Evolutionary conservation across 2,113 vertebrate species (phyloP).

Genomic region (Suricata suricatta): DNA sequence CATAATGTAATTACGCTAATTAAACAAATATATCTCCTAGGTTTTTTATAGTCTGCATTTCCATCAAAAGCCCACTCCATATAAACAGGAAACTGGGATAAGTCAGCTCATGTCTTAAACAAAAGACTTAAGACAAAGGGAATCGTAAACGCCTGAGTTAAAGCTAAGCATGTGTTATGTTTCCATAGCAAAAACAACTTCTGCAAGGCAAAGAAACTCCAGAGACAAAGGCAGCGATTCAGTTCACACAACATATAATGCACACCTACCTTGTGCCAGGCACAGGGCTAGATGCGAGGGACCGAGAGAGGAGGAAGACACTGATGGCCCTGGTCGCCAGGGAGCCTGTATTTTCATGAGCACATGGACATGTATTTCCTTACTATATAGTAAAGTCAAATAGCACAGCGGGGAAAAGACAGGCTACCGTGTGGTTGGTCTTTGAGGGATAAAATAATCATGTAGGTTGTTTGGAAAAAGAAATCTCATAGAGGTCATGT

Average conservation of each 20-base stretch:
- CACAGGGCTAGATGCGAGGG: not conserved
- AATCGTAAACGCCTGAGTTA: conserved; percentile 62
- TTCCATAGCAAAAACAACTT: conserved; percentile 67
- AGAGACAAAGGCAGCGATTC: conserved; percentile 1
- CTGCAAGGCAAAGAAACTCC: not conserved
- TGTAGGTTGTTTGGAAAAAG: not conserved
- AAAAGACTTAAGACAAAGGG: conserved; percentile 68
- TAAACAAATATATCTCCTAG: conserved; percentile 72
- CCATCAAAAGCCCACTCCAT: conserved; percentile 75
- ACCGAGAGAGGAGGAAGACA: not conserved
- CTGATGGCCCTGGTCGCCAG: not conserved
- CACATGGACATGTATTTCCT: not conserved
- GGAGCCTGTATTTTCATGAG: not conserved
- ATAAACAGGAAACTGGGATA: conserved; percentile 83
- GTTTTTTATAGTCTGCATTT: conserved; percentile 70
- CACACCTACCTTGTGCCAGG: not conserved
- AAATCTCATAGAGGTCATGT: not conserved
- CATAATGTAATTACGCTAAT: conserved; percentile 64
- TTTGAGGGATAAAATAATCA: not conserved
- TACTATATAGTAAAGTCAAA: not conserved
- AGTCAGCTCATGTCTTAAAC: conserved; percentile 71
- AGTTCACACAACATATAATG: not conserved
- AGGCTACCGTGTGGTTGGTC: not conserved
- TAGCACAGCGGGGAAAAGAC: not conserved
- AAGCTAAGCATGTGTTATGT: conserved; percentile 63